A percentile compares a stretch with the other conserved stretches of the same genome.
phyloP scores from a whole-genome alignment of 2,797 vertebrate species.

The Xenopus petersii region DNA sequence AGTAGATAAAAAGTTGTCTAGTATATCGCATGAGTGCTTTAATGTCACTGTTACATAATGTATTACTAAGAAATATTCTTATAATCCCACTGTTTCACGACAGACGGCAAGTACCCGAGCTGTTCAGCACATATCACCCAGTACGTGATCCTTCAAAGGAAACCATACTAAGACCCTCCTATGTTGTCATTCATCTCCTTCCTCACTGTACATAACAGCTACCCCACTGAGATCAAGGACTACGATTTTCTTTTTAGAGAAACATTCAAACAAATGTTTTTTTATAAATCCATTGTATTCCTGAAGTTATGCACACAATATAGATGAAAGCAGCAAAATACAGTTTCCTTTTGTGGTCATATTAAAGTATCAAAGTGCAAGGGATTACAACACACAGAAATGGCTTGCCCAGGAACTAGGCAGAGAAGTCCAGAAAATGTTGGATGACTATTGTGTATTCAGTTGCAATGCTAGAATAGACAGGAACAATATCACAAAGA shows the following conservation, averaged over 20 bases:
- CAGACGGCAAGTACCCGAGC: constrained; percentile 5
- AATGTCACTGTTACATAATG: not conserved
- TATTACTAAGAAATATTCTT: not conserved
- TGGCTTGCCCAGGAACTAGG: constrained; percentile 12
- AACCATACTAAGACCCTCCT: constrained; percentile 27
- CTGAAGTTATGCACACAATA: constrained; percentile 42
- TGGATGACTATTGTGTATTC: no score
- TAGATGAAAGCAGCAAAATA: constrained; percentile 40
- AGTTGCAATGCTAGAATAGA: no score
- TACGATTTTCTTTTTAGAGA: constrained; percentile 35
- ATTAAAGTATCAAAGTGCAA: constrained; percentile 33
- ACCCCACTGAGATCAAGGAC: constrained; percentile 48
- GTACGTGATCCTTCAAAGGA: constrained; percentile 46
- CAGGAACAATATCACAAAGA: no score
- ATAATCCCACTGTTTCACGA: not conserved
- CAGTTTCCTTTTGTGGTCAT: constrained; percentile 42
- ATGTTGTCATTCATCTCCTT: constrained; percentile 45
- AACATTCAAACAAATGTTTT: constrained; percentile 47
- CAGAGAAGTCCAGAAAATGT: not conserved
- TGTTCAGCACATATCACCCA: constrained; percentile 16
- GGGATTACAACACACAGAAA: constrained; percentile 19
- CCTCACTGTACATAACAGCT: constrained; percentile 47
- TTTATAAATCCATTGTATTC: constrained; percentile 44
- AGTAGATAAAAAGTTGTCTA: no score
- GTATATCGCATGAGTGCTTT: not conserved